Evolutionary conservation across 2,888 invertebrate species (phyloP).

Genomic region (Leucoma salicis): DNA sequence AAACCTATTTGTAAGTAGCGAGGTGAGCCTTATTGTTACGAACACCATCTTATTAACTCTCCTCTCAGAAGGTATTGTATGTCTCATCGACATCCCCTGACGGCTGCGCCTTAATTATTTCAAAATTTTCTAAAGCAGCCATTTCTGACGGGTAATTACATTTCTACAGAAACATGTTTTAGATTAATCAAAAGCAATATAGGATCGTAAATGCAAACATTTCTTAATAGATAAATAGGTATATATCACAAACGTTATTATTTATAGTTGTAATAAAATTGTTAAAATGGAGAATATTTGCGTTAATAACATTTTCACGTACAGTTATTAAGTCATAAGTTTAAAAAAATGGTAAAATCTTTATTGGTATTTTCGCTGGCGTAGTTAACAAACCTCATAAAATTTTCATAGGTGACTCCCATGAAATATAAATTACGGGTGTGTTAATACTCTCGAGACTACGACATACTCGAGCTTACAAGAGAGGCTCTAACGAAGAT

Average conservation of each 20-base stretch:
- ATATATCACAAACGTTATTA: background rate
- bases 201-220: too few relatives aligned
- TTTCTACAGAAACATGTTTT: background rate
- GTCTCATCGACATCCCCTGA: conserved; percentile 18
- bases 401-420: conserved; percentile 58
- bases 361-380: conserved; percentile 43
- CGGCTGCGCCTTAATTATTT: conserved; percentile 17
- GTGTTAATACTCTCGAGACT: conserved; percentile 54
- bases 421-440: conserved; percentile 58
- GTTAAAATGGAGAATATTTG: background rate
- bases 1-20: conserved; percentile 36
- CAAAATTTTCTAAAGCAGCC: conserved; percentile 17
- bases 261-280: conserved; percentile 9
- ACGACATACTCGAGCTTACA: conserved; percentile 30
- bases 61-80: conserved; percentile 18
- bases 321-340: conserved; percentile 9
- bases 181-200: too few relatives aligned
- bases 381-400: conserved; percentile 54
- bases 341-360: conserved; percentile 35
- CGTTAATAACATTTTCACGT: conserved; percentile 18
- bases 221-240: background rate
- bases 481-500: conserved; percentile 18
- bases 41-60: conserved; percentile 43
- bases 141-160: conserved; percentile 3
- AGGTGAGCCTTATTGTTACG: conserved; percentile 43